Percentiles rank a stretch among this genome's conserved stretches.
Conservation (phyloP, 92 coral and sea anemone genomes). For the Heteractis magnifica region DNA sequence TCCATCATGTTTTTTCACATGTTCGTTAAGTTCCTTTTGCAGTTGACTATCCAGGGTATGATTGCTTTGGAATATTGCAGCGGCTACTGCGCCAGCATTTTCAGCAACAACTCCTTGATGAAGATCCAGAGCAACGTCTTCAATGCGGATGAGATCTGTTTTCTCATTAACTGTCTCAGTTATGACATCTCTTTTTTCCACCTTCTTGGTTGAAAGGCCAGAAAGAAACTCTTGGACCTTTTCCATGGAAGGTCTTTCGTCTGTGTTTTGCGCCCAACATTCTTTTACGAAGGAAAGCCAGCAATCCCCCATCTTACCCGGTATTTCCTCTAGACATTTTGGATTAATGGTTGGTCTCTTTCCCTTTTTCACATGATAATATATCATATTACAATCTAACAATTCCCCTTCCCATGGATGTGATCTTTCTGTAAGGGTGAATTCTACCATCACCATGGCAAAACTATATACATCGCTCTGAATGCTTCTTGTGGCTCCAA, state of each 20-base stretch:
- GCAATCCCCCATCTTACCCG: neutral
- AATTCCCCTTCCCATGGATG: constrained; percentile 54
- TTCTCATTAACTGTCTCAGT: neutral
- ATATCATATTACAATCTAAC: constrained; percentile 26
- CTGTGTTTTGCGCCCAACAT: neutral
- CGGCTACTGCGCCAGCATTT: constrained; percentile 33
- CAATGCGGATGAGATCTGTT: neutral
- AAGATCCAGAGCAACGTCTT: constrained; percentile 17
- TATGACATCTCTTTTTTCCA: neutral
- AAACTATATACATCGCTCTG: constrained; percentile 43
- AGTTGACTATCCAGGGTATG: neutral
- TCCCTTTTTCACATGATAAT: constrained; percentile 27
- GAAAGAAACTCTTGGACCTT: neutral
- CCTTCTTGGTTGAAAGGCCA: neutral
- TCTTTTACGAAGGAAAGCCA: constrained; percentile 16
- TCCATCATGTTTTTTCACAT: constrained; percentile 28
- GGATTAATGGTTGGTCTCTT: constrained; percentile 20
- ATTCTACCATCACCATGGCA: constrained; percentile 28
- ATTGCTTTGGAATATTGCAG: neutral
- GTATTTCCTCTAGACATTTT: neutral
- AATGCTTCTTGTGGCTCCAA: constrained; percentile 28
- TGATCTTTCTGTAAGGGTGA: constrained; percentile 24
- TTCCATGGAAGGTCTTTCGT: neutral
- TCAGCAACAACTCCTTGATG: constrained; percentile 53
- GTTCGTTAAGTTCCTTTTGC: constrained; percentile 17